phyloP scores from a whole-genome alignment of 2,797 vertebrate genomes.

The Cheirogaleus major region DNA sequence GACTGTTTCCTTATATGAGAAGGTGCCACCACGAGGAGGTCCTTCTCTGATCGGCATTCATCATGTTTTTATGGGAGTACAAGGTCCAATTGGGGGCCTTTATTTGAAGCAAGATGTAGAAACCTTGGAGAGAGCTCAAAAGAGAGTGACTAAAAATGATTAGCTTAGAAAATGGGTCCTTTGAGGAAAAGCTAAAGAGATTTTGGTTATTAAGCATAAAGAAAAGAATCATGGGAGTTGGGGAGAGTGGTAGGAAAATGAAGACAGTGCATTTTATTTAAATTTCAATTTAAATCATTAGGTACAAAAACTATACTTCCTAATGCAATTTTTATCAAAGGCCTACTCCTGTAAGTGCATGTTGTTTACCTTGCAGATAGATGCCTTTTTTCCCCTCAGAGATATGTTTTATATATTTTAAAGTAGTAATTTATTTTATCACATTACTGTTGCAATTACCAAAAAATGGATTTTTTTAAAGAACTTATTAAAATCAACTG shows the following conservation, averaged over 20 bases:
- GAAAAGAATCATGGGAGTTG: constrained; percentile 3
- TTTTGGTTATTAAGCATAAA: constrained; percentile 53
- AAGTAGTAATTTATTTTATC: constrained; percentile 43
- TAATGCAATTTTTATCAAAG: neutral
- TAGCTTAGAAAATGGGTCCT: constrained; percentile 61
- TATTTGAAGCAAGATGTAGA: constrained; percentile 60
- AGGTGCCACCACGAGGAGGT: neutral
- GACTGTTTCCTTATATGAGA: neutral
- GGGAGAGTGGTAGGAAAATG: neutral
- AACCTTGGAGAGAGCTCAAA: constrained; percentile 50
- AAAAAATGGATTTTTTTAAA: constrained; percentile 29
- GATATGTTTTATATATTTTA: neutral
- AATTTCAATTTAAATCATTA: constrained; percentile 61
- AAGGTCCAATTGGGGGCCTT: constrained; percentile 23
- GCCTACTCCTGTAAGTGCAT: neutral
- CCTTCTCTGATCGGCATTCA: neutral
- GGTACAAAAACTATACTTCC: neutral
- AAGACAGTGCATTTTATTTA: constrained; percentile 50
- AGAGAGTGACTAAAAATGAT: constrained; percentile 65
- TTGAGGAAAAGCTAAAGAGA: constrained; percentile 51
- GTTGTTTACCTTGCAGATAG: neutral
- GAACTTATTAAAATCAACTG: constrained; percentile 12
- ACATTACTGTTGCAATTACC: neutral
- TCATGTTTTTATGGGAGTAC: constrained; percentile 18
- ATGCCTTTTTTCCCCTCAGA: neutral